Evolutionary conservation across 2,797 vertebrate genomes (phyloP).

Genomic region (Channallabes apus): DNA sequence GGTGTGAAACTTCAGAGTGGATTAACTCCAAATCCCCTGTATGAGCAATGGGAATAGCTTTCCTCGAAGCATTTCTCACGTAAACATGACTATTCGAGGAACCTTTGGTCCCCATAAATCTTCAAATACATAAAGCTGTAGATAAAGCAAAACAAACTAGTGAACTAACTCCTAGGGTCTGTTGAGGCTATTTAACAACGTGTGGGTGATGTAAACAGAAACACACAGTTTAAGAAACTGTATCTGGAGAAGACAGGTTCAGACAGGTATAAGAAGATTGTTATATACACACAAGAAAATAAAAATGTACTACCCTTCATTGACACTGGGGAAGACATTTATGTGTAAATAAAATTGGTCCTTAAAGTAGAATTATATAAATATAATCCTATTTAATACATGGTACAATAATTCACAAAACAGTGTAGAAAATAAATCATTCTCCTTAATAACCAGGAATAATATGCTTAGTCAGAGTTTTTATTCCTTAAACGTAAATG

Average conservation of each 20-base stretch:
- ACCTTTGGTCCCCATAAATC: neutral
- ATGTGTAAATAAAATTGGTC: neutral
- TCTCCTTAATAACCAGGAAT: neutral
- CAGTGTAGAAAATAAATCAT: neutral
- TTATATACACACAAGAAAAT: neutral
- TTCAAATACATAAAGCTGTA: neutral
- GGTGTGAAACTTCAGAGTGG: slow-evolving; percentile 77
- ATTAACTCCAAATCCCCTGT: slow-evolving; percentile 75
- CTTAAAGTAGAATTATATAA: no score
- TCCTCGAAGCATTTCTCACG: slow-evolving; percentile 27
- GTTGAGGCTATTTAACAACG: neutral
- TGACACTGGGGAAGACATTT: neutral
- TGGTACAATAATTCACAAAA: neutral
- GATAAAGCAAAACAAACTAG: no score
- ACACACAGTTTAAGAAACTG: neutral
- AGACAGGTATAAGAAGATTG: neutral
- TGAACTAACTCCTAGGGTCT: neutral
- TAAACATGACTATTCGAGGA: slow-evolving; percentile 15
- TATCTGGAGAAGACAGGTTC: neutral
- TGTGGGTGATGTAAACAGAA: neutral
- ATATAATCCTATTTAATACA: neutral
- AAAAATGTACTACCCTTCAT: neutral
- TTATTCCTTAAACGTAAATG: neutral
- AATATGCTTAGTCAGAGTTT: neutral
- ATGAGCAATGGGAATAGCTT: slow-evolving; percentile 8